Conservation (phyloP, 2,888 invertebrate species). For the Cheilosia pagana region DNA sequence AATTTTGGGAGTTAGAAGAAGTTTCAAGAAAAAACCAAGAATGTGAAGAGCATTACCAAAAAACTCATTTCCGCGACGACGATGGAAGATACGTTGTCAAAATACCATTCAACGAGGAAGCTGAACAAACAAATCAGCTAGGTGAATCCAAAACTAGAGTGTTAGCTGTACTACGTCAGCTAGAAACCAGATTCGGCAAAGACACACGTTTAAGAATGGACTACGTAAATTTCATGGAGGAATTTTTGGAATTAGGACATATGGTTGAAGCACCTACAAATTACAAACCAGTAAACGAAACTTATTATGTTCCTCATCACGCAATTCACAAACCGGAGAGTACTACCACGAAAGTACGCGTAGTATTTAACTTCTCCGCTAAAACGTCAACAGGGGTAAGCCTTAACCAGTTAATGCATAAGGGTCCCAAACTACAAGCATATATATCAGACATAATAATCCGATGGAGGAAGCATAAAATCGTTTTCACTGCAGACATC, state of each 20-base stretch:
- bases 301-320: conserved; percentile 28
- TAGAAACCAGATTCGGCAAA: no score
- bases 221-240: no score
- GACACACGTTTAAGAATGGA: no score
- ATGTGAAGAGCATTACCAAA: conserved; percentile 1
- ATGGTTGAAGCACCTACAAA: no score
- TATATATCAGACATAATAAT: conserved; percentile 29
- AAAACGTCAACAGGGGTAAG: conserved; percentile 6
- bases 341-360: conserved; percentile 12
- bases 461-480: conserved; percentile 28
- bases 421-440: conserved; percentile 27
- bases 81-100: neutral
- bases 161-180: no score
- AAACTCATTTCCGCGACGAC: neutral
- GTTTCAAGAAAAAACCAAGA: neutral
- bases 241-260: no score
- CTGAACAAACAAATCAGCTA: no score
- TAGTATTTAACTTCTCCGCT: conserved; percentile 15
- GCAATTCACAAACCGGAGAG: conserved; percentile 8
- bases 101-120: neutral
- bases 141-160: no score
- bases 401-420: conserved; percentile 14
- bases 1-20: no score
- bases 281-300: no score
- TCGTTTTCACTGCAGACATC: conserved; percentile 38